Evolutionary conservation across 1,140 invertebrate species (phyloP), one percentile per base, ranked within the genome.

Genomic region (Cheumatopsyche charites): DNA sequence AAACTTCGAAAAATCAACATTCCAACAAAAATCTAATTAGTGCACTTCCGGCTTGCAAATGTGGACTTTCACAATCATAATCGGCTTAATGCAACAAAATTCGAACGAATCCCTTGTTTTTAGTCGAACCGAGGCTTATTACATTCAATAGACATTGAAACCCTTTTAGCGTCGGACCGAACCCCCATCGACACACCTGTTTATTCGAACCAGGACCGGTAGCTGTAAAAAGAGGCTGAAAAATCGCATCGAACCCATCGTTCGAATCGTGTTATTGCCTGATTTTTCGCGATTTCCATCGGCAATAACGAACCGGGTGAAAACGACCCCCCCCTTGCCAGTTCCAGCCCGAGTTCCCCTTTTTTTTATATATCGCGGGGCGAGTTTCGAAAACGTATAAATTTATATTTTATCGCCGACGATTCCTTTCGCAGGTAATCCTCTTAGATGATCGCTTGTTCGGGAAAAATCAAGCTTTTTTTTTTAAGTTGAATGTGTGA

Each of bases 81-180:
- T 9, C 29, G 29, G 9, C 9, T 36, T 36, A 36, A 36, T 9
- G 29, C 29, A 36, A 9, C 29, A 9, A 36, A 74, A 74, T 71
- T 62, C 71, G 73, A 74, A 69, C 49, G 65, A 17, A 45, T 21
- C 42, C 17, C 41, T 43, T 29, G 47, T 47, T 47, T 47, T 47
- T 47, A 4, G 3, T 2, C 43, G 43, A 13, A 12, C 5, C 43
- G 15, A 58, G 55, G 55, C 41, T 66, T 66, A 66, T 66, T 47
- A 66, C 63, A 66, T 66, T 45, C 63, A 47, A 47, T 66, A 66
- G 23, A 66, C 63, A 66, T 66, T 66, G 63, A 66, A 66, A 66
- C 63, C 63, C 63, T 66, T 66, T 66, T 66, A 66, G 41, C 63
- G 42, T 13, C 41, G 15, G 63, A 43, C 41, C 25, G 21, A 21